Base-by-base conservation (phyloP, 2,113 vertebrate genomes). In the Cettia cetti region DNA sequence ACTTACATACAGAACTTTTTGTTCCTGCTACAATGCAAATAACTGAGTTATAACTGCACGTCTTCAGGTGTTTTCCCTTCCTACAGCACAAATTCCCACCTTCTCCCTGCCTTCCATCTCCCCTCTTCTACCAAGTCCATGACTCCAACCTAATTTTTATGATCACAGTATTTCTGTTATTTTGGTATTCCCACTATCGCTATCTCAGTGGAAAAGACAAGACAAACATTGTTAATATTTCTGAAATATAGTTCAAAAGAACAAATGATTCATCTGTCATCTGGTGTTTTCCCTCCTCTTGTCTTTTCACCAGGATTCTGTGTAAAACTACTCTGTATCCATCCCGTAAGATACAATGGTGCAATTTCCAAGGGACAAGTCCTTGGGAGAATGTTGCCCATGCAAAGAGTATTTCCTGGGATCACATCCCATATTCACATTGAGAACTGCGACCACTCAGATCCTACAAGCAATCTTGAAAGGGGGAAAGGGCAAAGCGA, bases 381-480 rank as follows among this genome's bases (percentile, higher is more conserved):
- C 89, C 95, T 99, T 22, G 98, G 98, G 61, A 97, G 2, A 33
- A 79, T 98, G 89, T 8, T 98, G 86, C 98, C 98, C 2, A 97
- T 99, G 98, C 98, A 98, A 86, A 96, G 75, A 44, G 98, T 98
- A 22, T 98, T 98, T 71, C 98, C 97, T 4, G 97, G 98, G 52
- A 98, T 98, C 79, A 97, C 79, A 11, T 98, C 98, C 1, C 98
- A 98, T 1, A 49, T 98, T 54, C 98, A 98, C 2, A 88, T 98
- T 14, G 98, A 98, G 92, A 98, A 98, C 96, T 99, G 98, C 4
- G 96, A 99, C 76, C 74, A 2, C 63, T 98, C 97, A 0, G 95
- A 98, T 59, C 98, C 98, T 50, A 98, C 98, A 15, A 12, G 27
- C 8, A 94, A 98, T 35, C 98, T 98, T 3, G 97, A 92, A 44